phyloP scores from a whole-genome alignment of 2,888 invertebrate genomes.

The Zaprionus bogoriensis region DNA sequence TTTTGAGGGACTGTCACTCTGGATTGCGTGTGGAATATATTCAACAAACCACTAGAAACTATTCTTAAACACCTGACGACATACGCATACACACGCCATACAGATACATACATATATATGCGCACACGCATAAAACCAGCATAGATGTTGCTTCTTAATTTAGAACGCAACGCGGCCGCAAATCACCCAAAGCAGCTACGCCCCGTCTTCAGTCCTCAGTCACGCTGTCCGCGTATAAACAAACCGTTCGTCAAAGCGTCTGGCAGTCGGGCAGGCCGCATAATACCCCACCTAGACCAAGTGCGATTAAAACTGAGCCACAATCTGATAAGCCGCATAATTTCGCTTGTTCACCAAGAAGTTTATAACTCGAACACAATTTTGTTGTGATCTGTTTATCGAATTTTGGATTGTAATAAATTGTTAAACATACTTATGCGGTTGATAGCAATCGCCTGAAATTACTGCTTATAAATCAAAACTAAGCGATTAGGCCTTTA shows the following conservation, averaged over 20 bases:
- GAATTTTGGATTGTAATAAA: background rate
- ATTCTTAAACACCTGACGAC: constrained; percentile 72
- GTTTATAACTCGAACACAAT: background rate
- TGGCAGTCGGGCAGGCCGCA: constrained; percentile 26
- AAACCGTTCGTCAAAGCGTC: constrained; percentile 56
- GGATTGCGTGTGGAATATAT: constrained; percentile 39
- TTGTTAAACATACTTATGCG: background rate
- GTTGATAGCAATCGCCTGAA: background rate
- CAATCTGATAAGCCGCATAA: constrained; percentile 20
- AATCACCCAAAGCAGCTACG: constrained; percentile 51
- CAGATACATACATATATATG: background rate
- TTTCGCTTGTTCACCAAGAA: background rate
- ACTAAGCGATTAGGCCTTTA: background rate
- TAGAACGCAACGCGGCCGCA: constrained; percentile 64
- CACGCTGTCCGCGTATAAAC: constrained; percentile 54
- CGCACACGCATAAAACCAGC: background rate
- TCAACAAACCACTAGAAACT: constrained; percentile 60
- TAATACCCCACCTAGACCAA: constrained; percentile 46
- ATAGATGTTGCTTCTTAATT: constrained; percentile 50
- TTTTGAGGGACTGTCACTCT: constrained; percentile 48
- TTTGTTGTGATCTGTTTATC: background rate
- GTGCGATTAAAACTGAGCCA: constrained; percentile 56
- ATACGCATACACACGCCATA: constrained; percentile 39
- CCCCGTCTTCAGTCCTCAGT: too few species aligned
- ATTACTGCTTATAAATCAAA: background rate